Percentiles rank a stretch among this genome's conserved stretches.
Conservation (phyloP, 2,113 vertebrate species). For the Dissostichus mawsoni region DNA sequence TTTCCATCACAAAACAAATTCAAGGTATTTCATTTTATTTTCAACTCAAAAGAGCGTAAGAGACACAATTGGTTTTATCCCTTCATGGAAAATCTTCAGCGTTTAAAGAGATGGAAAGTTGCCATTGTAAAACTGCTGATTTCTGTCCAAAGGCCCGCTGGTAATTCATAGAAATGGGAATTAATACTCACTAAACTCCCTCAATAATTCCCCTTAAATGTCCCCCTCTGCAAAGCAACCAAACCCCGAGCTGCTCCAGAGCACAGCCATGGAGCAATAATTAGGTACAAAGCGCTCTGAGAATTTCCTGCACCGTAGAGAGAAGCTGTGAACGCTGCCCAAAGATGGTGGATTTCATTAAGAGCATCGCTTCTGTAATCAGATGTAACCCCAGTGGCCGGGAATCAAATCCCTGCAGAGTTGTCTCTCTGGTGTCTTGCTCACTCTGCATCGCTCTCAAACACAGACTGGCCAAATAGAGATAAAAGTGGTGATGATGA, state of each 20-base stretch:
- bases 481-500: constrained; percentile 44
- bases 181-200: constrained; percentile 39
- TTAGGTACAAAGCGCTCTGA: constrained; percentile 53
- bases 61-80: not conserved
- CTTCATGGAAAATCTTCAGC: constrained; percentile 4
- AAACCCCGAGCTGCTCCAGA: constrained; percentile 35
- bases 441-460: constrained; percentile 16
- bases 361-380: constrained; percentile 53
- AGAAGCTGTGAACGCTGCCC: constrained; percentile 39
- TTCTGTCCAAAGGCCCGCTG: constrained; percentile 16
- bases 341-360: constrained; percentile 65
- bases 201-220: constrained; percentile 55
- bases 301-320: constrained; percentile 38
- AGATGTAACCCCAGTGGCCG: constrained; percentile 52
- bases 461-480: constrained; percentile 33
- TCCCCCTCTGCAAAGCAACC: constrained; percentile 47
- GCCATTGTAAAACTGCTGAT: constrained; percentile 7
- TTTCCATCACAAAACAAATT: not conserved
- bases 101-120: not conserved
- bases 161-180: constrained; percentile 29
- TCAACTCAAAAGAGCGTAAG: not conserved
- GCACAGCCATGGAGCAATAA: constrained; percentile 57
- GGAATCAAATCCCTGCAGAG: constrained; percentile 42
- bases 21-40: not conserved
- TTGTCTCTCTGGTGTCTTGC: constrained; percentile 39